Evolutionary conservation across 1,140 invertebrate genomes (phyloP), one percentile per base, ranked within the genome.

Genomic region (Pemphigus obesinymphae): DNA sequence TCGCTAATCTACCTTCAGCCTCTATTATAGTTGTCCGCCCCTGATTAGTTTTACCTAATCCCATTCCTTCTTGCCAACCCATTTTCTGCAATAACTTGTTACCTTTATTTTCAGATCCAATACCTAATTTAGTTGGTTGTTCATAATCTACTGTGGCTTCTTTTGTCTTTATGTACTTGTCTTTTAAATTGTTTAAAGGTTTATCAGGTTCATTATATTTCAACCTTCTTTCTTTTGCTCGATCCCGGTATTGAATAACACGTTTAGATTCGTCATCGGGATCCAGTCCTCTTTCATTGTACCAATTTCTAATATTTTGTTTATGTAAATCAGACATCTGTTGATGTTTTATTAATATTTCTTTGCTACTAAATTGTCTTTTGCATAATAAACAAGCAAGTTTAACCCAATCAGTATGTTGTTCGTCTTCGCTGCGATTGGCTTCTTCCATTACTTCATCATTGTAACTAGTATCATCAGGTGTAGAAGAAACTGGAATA

Each of bases 41-140:
- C 88, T 99, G 97, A 86, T 96, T 95, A 45, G 90, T 90, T 86
- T 94, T 95, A 6, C 97, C 98, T 15, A 99, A 88, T 0, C 98
- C 98, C 90, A 96, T 92, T 1, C 97, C 98, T 87, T 97, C 95
- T 8, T 92, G 94, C 97, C 98, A 99, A 0, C 98, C 98, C 97
- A 99, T 99, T 88, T 97, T 98, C 88, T 99, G 96, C 58, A 99
- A 87, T 84, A 99, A 89, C 87, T 95, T 94, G 88, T 93, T 97
- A 2, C 96, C 96, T 84, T 97, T 93, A 87, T 96, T 97, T 83
- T 94, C 93, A 0, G 93, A 92, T 20, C 94, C 93, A 68, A 98
- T 95, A 0, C 92, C 93, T 43, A 90, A 88, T 82, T 90, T 90
- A 0, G 91, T 92, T 5, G 92, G 92, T 83, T 92, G 91, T 84